Percentiles rank a stretch among this genome's conserved stretches.
Evolutionary conservation across 2,888 invertebrate genomes (phyloP).

Genomic region (Ectobius pallidus): DNA sequence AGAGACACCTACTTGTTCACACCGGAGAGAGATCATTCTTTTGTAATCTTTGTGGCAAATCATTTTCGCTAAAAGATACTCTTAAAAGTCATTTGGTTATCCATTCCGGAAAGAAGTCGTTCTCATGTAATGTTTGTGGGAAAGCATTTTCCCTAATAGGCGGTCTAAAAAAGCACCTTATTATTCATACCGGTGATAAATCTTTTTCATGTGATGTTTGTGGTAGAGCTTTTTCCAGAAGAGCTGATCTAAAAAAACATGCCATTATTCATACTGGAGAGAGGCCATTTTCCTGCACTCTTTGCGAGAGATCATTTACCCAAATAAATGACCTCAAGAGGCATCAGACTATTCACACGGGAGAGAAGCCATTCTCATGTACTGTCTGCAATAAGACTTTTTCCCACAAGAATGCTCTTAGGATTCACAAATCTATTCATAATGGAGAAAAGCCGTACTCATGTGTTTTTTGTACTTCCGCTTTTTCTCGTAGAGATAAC

Average conservation of each 20-base stretch:
- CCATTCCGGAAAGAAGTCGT: neutral
- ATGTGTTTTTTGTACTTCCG: no score
- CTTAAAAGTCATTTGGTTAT: neutral
- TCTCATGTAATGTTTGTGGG: neutral
- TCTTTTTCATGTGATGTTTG: no score
- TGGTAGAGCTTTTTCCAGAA: no score
- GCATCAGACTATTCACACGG: neutral
- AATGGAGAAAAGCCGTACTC: no score
- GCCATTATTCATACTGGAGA: no score
- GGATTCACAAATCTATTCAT: no score
- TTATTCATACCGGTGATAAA: no score
- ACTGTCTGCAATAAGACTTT: no score
- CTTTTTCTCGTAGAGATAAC: no score
- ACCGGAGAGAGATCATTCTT: neutral
- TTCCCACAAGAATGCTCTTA: no score
- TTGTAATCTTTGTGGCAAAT: neutral
- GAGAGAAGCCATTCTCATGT: neutral
- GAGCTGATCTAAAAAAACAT: no score
- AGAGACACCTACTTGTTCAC: neutral
- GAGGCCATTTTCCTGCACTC: neutral
- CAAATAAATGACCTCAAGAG: neutral
- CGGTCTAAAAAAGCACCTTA: no score
- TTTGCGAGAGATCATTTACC: neutral
- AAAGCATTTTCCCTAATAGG: neutral
- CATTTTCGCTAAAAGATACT: neutral